Evolutionary conservation across 2,888 invertebrate genomes (phyloP).

Genomic region (Euplexia lucipara): DNA sequence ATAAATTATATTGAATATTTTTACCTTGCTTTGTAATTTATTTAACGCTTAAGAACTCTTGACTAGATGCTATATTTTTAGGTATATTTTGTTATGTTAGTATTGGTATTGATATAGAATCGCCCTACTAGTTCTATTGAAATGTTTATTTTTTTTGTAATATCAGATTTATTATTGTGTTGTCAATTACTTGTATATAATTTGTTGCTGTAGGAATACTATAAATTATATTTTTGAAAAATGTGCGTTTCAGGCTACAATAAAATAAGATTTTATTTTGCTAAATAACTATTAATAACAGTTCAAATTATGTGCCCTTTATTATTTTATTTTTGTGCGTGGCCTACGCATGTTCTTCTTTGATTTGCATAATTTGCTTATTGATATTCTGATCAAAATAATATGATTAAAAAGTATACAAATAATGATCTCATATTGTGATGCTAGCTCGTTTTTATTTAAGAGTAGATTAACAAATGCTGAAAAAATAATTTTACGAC

Average conservation of each 20-base stretch:
- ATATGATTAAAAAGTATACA: slow-evolving; percentile 48
- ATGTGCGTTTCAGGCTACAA: slow-evolving; percentile 40
- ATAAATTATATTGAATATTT: slow-evolving; percentile 32
- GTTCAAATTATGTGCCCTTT: slow-evolving; percentile 36
- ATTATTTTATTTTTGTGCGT: slow-evolving; percentile 46
- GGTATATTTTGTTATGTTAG: slow-evolving; percentile 44
- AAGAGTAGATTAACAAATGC: slow-evolving; percentile 55
- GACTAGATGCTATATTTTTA: slow-evolving; percentile 33
- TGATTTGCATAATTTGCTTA: slow-evolving; percentile 50
- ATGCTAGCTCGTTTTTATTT: slow-evolving; percentile 56
- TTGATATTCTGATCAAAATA: slow-evolving; percentile 40
- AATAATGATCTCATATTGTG: slow-evolving; percentile 64
- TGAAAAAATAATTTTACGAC: slow-evolving; percentile 34
- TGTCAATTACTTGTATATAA: slow-evolving; percentile 29
- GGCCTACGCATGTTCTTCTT: slow-evolving; percentile 38
- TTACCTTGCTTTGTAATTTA: slow-evolving; percentile 55
- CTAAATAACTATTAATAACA: slow-evolving; percentile 44
- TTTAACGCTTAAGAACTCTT: slow-evolving; percentile 53
- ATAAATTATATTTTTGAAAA: slow-evolving; percentile 24
- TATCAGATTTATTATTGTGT: slow-evolving; percentile 22
- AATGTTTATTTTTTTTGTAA: slow-evolving; percentile 40
- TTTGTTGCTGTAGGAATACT: slow-evolving; percentile 23
- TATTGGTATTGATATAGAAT: slow-evolving; percentile 44
- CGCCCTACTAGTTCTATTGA: slow-evolving; percentile 57
- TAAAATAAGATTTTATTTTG: slow-evolving; percentile 22